Evolutionary conservation across 2,888 invertebrate genomes (phyloP).

Genomic region (Eupeodes luniger): DNA sequence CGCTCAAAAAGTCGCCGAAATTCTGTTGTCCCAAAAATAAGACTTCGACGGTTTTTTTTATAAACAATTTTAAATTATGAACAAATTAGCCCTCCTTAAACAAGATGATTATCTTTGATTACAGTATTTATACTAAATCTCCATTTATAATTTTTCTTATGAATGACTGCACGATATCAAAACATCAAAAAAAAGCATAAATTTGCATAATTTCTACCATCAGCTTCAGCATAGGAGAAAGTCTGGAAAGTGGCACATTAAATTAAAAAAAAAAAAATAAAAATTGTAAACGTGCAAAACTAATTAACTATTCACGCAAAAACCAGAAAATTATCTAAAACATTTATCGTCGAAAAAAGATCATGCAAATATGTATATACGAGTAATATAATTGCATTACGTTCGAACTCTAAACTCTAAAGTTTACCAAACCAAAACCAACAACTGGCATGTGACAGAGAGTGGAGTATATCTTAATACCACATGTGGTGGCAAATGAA

Average conservation of each 20-base stretch:
- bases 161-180: background rate
- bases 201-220: background rate
- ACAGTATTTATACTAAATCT: too few species aligned
- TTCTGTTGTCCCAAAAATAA: too few species aligned
- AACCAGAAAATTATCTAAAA: slow-evolving; percentile 19
- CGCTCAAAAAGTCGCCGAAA: too few species aligned
- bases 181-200: background rate
- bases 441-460: background rate
- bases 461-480: slow-evolving; percentile 10
- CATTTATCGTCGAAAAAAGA: slow-evolving; percentile 5
- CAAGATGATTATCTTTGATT: too few species aligned
- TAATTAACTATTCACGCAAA: slow-evolving; percentile 10
- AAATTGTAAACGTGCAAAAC: background rate
- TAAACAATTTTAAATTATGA: too few species aligned
- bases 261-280: too few species aligned
- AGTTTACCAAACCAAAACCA: background rate
- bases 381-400: slow-evolving; percentile 24
- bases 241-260: background rate
- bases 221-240: background rate
- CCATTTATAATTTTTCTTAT: too few species aligned
- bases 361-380: slow-evolving; percentile 5
- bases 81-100: too few species aligned
- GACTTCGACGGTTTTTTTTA: too few species aligned
- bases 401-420: slow-evolving; percentile 5
- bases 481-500: slow-evolving; percentile 18